Evolutionary conservation across 1,140 invertebrate genomes (phyloP), one percentile per base, ranked within the genome.

Genomic region (Listronotus bonariensis): DNA sequence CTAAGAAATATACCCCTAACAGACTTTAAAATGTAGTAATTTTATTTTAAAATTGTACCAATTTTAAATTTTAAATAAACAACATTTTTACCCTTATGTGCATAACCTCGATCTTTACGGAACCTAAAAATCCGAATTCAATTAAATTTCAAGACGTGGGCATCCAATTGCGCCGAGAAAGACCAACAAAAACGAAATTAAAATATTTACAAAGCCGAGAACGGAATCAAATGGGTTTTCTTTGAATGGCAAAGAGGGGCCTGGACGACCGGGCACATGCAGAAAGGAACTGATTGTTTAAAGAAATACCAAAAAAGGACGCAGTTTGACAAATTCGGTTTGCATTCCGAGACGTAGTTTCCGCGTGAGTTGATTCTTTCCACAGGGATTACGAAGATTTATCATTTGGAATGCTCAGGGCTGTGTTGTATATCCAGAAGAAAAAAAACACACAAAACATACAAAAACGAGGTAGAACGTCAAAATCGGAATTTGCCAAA

Each of bases 291-390:
- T 60, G 63, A 70, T 70, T 73, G 70, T 73, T 73, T 72, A 68
- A 73, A 70, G 68, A 66, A 69, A 65, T 49, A 49, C 64, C 64
- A 11, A 61, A 36, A 67, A 72, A 70, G 69, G 73, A 68, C 69
- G 68, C 63, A 43, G 68, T 58, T 74, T 74, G 73, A 74, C 73
- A 74, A 74, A 74, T 74, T 74, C 68, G 68, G 73, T 73, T 74
- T 74, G 72, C 73, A 73, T 74, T 74, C 73, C 72, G 66, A 65
- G 60, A 67, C 71, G 73, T 53, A 68, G 68, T 73, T 74, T 74
- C 66, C 72, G 67, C 73, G 71, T 65, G 73, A 71, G 52, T 70
- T 57, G 57, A 55, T 54, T 65, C 65, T 57, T 32, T 45, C 67
- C 63, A 62, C 64, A 68, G 58, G 64, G 48, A 41, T 34, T 14